phyloP scores from a whole-genome alignment of 1,140 invertebrate species.

The Drosophila grimshawi region DNA sequence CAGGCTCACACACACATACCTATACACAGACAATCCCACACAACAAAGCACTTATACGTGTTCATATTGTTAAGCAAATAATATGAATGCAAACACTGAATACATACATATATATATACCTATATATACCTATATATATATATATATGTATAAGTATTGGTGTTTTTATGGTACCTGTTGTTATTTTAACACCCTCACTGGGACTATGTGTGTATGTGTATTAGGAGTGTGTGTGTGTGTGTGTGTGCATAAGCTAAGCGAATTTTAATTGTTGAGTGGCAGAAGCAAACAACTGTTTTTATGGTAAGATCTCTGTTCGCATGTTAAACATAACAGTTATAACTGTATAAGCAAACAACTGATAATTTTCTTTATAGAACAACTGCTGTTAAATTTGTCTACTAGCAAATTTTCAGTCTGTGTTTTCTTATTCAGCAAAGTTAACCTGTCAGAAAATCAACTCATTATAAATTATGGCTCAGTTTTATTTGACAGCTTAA shows the following conservation, averaged over 20 bases:
- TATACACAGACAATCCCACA: background rate
- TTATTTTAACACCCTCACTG: constrained; percentile 6
- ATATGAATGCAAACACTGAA: constrained; percentile 43
- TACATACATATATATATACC: background rate
- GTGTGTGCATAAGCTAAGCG: background rate
- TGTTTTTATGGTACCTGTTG: constrained; percentile 32
- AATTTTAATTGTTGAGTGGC: background rate
- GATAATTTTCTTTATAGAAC: background rate
- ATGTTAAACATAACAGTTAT: too few species aligned
- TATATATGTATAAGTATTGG: constrained; percentile 25
- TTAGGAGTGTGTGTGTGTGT: background rate
- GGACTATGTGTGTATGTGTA: background rate
- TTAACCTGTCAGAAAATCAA: background rate
- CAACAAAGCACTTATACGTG: constrained; percentile 54
- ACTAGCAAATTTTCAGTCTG: background rate
- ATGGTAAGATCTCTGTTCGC: background rate
- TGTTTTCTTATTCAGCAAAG: background rate
- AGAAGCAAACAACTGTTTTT: background rate
- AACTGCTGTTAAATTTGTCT: background rate
- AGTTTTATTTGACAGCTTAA: constrained; percentile 1
- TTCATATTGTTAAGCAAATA: constrained; percentile 74
- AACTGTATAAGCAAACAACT: background rate
- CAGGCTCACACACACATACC: background rate
- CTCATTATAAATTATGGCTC: background rate
- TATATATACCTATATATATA: constrained; percentile 11